Percentiles rank a stretch among this genome's conserved stretches.
phyloP scores from a whole-genome alignment of 1,140 invertebrate genomes.

The Dendroctonus valens region DNA sequence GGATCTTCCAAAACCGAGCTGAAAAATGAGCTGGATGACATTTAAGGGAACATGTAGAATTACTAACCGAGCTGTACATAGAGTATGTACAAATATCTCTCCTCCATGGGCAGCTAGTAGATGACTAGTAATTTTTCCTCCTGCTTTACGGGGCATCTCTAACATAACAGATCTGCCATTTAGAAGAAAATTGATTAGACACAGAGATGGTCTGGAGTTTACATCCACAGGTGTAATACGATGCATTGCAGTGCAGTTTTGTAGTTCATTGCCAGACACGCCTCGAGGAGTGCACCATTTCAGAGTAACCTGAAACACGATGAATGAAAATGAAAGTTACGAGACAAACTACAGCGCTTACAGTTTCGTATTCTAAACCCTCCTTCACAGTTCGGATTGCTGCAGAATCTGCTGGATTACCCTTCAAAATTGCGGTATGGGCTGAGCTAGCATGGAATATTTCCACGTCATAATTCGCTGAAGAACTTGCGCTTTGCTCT shows the following conservation, averaged over 20 bases:
- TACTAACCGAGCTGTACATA: constrained; percentile 68
- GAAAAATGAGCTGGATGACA: constrained; percentile 16
- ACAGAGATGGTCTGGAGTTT: constrained; percentile 90
- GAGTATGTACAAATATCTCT: constrained; percentile 93
- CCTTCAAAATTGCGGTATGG: constrained; percentile 75
- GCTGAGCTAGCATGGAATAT: constrained; percentile 85
- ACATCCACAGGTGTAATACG: constrained; percentile 95
- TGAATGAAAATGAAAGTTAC: not conserved
- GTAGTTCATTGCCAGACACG: constrained; percentile 72
- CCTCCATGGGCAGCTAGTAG: constrained; percentile 91
- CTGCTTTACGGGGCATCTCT: constrained; percentile 87
- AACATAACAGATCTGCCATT: constrained; percentile 92
- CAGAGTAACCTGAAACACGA: constrained; percentile 67
- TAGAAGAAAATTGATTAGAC: constrained; percentile 93
- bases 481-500: constrained; percentile 96
- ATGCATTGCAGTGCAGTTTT: constrained; percentile 79
- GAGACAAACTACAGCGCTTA: constrained; percentile 40
- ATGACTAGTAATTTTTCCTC: constrained; percentile 88
- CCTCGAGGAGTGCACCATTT: constrained; percentile 95
- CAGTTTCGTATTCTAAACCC: constrained; percentile 60
- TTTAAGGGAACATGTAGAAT: not conserved
- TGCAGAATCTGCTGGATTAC: constrained; percentile 53
- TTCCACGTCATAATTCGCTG: constrained; percentile 97
- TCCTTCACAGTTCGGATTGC: constrained; percentile 54
- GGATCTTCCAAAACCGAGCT: constrained; percentile 88